A percentile compares a stretch with the other conserved stretches of the same genome.
These are phyloP conservation scores for Perdix hodgsoniae DNA, from an alignment of 2,797 vertebrate genomes.

Conservation along the genomic window DNA sequence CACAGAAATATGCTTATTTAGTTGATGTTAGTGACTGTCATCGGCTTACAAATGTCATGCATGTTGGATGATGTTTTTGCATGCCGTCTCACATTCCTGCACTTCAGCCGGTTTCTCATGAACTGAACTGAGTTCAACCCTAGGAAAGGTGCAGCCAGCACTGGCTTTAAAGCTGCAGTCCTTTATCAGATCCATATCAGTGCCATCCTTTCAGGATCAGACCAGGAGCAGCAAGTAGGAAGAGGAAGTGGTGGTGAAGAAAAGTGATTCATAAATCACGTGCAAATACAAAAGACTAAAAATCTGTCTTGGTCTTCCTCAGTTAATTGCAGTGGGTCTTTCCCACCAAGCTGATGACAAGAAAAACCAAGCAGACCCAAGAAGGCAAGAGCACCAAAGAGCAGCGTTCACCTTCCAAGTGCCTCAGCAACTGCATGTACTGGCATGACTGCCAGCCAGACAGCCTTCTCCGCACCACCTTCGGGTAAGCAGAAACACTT, in stretches of 20 bases:
- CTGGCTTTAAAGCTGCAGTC: neutral
- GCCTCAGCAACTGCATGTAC: neutral
- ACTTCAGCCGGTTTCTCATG: neutral
- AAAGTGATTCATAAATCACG: rapidly evolving
- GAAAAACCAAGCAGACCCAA: neutral
- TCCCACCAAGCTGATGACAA: neutral
- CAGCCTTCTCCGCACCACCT: too few species aligned
- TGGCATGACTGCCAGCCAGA: neutral
- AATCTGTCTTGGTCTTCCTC: neutral
- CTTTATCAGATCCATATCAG: neutral
- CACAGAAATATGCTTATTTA: neutral
- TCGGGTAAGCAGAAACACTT: neutral
- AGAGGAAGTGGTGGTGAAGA: neutral
- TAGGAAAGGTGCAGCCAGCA: neutral
- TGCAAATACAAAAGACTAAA: neutral
- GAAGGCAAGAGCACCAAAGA: rapidly evolving
- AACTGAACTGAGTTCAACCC: neutral
- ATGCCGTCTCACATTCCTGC: neutral
- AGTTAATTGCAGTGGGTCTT: neutral
- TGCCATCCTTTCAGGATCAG: neutral
- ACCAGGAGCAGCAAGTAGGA: neutral
- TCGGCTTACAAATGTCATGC: neutral
- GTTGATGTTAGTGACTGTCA: neutral
- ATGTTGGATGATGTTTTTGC: neutral
- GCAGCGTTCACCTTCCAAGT: neutral